These are phyloP conservation scores for Sarcophaga peregrina DNA, from an alignment of 1,140 invertebrate genomes.

Conservation along the genomic window DNA sequence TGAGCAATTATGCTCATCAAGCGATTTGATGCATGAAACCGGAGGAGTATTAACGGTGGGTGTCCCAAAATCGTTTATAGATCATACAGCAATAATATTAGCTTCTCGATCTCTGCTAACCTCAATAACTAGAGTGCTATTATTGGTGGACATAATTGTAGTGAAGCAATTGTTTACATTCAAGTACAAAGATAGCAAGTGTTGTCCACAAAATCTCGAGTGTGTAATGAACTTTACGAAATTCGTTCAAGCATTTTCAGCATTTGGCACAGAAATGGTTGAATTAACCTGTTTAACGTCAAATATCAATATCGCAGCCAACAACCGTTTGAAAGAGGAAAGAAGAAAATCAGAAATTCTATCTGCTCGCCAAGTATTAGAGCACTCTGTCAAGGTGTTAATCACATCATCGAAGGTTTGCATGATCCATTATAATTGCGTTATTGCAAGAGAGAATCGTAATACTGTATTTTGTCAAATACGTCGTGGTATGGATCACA, in stretches of 20 bases:
- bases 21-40: conserved; percentile 70
- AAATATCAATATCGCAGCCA: conserved; percentile 77
- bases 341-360: conserved; percentile 94
- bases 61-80: conserved; percentile 74
- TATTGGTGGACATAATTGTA: conserved; percentile 97
- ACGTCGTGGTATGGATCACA: conserved; percentile 95
- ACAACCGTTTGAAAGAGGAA: conserved; percentile 90
- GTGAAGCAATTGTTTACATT: conserved; percentile 95
- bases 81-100: conserved; percentile 78
- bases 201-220: conserved; percentile 87
- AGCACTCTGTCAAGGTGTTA: conserved; percentile 97
- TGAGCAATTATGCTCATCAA: conserved; percentile 86
- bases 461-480: conserved; percentile 98
- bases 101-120: conserved; percentile 93
- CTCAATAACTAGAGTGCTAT: conserved; percentile 95
- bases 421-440: conserved; percentile 93
- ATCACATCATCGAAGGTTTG: conserved; percentile 96
- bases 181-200: conserved; percentile 94
- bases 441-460: conserved; percentile 91
- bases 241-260: conserved; percentile 98
- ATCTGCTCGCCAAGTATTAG: conserved; percentile 92
- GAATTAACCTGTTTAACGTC: conserved; percentile 94
- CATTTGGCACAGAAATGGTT: conserved; percentile 98
- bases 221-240: conserved; percentile 97
- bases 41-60: conserved; percentile 58